Evolutionary conservation across 2,113 vertebrate genomes (phyloP).

Genomic region (Psammodynastes pulverulentus): DNA sequence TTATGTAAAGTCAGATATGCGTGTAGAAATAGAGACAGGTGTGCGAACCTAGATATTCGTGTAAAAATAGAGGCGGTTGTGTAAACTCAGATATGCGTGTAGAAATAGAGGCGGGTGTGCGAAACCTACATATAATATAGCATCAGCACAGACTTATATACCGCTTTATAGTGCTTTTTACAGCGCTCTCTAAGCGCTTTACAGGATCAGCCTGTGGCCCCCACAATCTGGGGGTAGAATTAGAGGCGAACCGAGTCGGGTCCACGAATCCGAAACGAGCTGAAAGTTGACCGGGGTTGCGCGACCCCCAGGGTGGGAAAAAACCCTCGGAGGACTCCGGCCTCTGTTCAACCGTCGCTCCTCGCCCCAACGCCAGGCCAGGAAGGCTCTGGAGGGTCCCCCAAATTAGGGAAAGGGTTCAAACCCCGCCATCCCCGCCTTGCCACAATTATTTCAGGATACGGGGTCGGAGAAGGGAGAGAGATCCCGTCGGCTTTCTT

Average conservation of each 20-base stretch:
- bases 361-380: not conserved
- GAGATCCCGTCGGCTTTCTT: not conserved
- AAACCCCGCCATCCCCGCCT: not conserved
- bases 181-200: too few relatives aligned
- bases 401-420: not conserved
- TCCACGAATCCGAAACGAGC: not conserved
- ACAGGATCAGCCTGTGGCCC: too few relatives aligned
- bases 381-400: not conserved
- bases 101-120: too few relatives aligned
- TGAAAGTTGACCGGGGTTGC: not conserved
- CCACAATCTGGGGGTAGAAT: too few relatives aligned
- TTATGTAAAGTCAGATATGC: rapidly evolving
- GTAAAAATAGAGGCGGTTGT: too few relatives aligned
- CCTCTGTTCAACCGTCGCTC: not conserved
- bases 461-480: not conserved
- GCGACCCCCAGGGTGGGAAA: not conserved
- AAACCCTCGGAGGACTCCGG: not conserved
- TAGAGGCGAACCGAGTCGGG: not conserved
- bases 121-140: too few relatives aligned
- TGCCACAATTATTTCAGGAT: not conserved
- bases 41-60: too few relatives aligned
- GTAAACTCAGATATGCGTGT: too few relatives aligned
- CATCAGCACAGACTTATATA: too few relatives aligned
- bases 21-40: too few relatives aligned
- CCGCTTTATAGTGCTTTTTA: too few relatives aligned